Base-by-base conservation (phyloP, 2,888 invertebrate species). In the Amblyjoppa proteus region DNA sequence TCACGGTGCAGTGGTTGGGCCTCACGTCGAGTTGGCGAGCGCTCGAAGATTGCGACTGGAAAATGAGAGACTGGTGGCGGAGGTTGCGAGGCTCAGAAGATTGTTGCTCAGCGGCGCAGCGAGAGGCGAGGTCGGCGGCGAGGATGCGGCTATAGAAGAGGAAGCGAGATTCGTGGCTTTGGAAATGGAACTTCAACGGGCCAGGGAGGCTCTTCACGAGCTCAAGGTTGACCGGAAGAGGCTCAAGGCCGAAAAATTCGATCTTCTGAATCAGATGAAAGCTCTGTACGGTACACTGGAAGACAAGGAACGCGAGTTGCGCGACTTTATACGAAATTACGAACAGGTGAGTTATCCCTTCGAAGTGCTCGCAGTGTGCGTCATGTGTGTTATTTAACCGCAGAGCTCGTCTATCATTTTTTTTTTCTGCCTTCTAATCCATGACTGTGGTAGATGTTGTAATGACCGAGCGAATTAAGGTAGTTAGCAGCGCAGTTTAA, bases 251-350 rank as follows among this genome's bases (percentile, higher is more conserved):
- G 99, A 99, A 95, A 98, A 98, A 95, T 97, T 97, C 92, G 99
- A 99, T 94, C 95, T 99, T 88, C 95, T 99, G 89, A 97, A 97
- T 93, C 98, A 99, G 95, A 98, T 99, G 97, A 98, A 98, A 94
- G 98, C 99, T 92, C 96, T 99, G 84, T 99, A 99, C 94, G 97
- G 97, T 80, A 98, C 98, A 9, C 95, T 99, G 85, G 99, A 99
- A 94, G 98, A 98, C 94, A 99, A 99, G 94, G 99, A 99, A 93
- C 97, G 97, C 91, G 98, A 99, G 94, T 95, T 99, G 83, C 95
- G 98, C 83, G 98, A 99, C 94, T 99, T 99, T 93, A 98, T 99
- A 92, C 96, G 98, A 89, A 98, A 98, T 95, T 99, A 98, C 94
- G 99, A 99, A 94, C 98, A 97, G 96, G 97, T 97, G 94, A 94